These are phyloP conservation scores for Hemiprocne comata DNA, from an alignment of 2,113 vertebrate genomes.

Conservation along the genomic window DNA sequence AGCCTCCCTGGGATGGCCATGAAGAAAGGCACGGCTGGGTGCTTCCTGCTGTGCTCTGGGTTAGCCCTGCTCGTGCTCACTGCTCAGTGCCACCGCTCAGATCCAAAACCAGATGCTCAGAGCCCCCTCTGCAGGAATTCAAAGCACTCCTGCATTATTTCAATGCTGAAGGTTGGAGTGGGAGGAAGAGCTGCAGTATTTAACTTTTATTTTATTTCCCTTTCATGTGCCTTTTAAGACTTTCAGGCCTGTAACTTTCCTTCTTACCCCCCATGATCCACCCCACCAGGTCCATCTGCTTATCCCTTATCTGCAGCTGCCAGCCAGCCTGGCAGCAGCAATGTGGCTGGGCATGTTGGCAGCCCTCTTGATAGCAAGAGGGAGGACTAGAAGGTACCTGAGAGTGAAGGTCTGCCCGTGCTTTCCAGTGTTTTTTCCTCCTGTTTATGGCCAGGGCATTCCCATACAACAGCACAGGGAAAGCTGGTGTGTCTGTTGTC, in stretches of 20 bases:
- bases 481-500: neutral
- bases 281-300: neutral
- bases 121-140: neutral
- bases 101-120: neutral
- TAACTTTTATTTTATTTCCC: neutral
- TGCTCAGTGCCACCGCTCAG: neutral
- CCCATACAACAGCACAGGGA: fast-evolving
- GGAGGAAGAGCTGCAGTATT: neutral
- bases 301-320: neutral
- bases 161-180: neutral
- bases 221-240: neutral
- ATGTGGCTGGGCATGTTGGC: fast-evolving
- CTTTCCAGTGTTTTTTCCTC: neutral
- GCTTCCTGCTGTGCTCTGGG: fast-evolving
- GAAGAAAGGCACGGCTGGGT: neutral
- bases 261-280: neutral
- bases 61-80: neutral
- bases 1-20: too few relatives aligned
- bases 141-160: neutral
- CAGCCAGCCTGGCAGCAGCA: neutral
- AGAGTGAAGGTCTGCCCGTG: neutral
- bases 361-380: neutral
- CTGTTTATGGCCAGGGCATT: neutral
- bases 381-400: neutral
- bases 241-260: neutral